A percentile compares a stretch with the other conserved stretches of the same genome.
Evolutionary conservation across 2,888 invertebrate species (phyloP).

Genomic region (Spodoptera exigua): DNA sequence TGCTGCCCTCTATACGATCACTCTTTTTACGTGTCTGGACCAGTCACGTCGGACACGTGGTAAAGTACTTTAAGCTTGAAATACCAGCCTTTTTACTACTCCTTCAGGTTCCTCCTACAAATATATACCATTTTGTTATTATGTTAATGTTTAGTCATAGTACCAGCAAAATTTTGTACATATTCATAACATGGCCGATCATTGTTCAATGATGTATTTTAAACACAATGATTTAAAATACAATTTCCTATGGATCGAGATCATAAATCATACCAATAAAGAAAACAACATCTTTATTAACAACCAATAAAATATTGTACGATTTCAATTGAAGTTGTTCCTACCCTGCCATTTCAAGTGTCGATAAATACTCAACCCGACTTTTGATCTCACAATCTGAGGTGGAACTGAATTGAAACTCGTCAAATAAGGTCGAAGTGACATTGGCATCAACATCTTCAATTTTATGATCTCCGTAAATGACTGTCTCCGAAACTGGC

Average conservation of each 20-base stretch:
- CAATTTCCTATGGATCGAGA: not conserved
- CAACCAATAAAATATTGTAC: constrained; percentile 36
- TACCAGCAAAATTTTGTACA: too few relatives aligned
- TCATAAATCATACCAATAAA: constrained; percentile 19
- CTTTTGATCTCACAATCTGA: constrained; percentile 41
- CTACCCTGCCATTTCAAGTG: constrained; percentile 27
- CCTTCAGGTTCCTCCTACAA: constrained; percentile 15
- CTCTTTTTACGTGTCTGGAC: constrained; percentile 54
- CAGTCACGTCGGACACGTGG: constrained; percentile 47
- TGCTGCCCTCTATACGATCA: constrained; percentile 55
- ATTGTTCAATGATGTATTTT: too few relatives aligned
- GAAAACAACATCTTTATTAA: constrained; percentile 14
- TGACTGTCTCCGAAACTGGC: constrained; percentile 54
- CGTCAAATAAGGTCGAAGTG: constrained; percentile 22
- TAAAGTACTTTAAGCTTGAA: constrained; percentile 30
- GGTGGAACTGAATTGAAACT: constrained; percentile 18
- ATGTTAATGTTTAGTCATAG: too few relatives aligned
- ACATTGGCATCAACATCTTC: constrained; percentile 26
- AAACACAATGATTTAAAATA: too few relatives aligned
- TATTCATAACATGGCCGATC: too few relatives aligned
- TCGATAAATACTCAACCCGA: constrained; percentile 36
- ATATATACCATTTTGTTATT: not conserved
- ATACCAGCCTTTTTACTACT: constrained; percentile 36
- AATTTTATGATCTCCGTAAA: constrained; percentile 51
- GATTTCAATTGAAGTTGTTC: constrained; percentile 38